Conservation (phyloP, 2,888 invertebrate species). For the Malthinus seriepunctatus region DNA sequence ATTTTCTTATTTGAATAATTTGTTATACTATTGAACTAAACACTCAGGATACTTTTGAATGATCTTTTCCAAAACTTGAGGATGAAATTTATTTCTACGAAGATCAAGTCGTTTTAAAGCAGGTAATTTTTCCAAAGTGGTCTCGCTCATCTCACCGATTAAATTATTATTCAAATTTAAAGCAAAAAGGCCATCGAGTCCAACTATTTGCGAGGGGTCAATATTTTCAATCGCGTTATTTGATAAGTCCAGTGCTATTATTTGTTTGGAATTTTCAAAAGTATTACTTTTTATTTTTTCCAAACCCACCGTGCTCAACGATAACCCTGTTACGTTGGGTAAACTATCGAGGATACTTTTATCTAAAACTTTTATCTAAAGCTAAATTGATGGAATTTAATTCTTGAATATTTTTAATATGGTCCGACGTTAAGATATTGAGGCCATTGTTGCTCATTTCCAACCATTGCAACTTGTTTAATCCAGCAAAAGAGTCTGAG, state of each 20-base stretch:
- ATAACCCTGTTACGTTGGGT: neutral
- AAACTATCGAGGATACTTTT: neutral
- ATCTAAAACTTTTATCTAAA: neutral
- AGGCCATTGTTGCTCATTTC: neutral
- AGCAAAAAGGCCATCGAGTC: neutral
- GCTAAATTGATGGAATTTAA: neutral
- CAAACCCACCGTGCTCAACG: neutral
- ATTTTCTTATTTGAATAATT: too few species aligned
- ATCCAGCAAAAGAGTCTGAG: neutral
- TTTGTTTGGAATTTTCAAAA: neutral
- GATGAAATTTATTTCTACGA: too few species aligned
- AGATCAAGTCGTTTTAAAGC: too few species aligned
- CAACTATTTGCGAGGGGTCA: neutral
- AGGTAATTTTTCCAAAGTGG: too few species aligned
- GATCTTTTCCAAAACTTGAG: too few species aligned
- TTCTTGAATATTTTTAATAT: neutral
- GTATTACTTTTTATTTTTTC: neutral
- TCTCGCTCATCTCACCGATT: neutral
- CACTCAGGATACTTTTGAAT: too few species aligned
- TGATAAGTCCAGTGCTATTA: neutral
- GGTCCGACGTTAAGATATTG: neutral
- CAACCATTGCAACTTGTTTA: neutral
- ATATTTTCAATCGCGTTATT: neutral
- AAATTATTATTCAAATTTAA: neutral
- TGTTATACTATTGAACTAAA: too few species aligned